These are phyloP conservation scores for Conopomorpha cramerella DNA, from an alignment of 1,140 invertebrate species.

Conservation along the genomic window DNA sequence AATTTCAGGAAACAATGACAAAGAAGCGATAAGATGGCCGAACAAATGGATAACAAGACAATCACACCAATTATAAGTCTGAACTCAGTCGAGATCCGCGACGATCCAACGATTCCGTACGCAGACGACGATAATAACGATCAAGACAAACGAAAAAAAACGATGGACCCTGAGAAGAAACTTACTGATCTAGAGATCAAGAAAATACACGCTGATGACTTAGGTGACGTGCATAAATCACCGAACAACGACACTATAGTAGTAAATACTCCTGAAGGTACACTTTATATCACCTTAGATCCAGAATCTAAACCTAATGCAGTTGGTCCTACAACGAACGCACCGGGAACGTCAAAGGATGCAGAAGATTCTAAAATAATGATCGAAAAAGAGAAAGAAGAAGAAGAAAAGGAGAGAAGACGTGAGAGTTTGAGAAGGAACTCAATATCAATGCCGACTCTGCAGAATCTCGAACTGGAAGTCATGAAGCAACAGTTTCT, in stretches of 20 bases:
- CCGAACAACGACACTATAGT: conserved; percentile 46
- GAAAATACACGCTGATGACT: conserved; percentile 25
- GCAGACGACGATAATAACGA: too few relatives aligned
- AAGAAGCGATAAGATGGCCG: too few relatives aligned
- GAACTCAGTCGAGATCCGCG: too few relatives aligned
- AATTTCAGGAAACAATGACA: too few relatives aligned
- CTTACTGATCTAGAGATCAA: too few relatives aligned
- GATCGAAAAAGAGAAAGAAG: conserved; percentile 23
- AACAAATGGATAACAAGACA: too few relatives aligned
- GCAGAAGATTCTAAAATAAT: conserved; percentile 25
- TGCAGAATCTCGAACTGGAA: conserved; percentile 42
- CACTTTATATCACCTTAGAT: conserved; percentile 43
- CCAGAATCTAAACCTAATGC: conserved; percentile 34
- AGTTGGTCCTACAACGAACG: conserved; percentile 10
- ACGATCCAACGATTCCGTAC: too few relatives aligned
- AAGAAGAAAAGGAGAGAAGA: conserved; percentile 15
- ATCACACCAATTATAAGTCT: too few relatives aligned
- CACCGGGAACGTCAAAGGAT: conserved; percentile 27
- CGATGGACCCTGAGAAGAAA: too few relatives aligned
- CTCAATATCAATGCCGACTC: conserved; percentile 51
- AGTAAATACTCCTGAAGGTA: conserved; percentile 48
- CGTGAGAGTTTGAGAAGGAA: conserved; percentile 36
- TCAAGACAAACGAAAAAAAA: too few relatives aligned
- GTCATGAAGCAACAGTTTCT: conserved; percentile 34
- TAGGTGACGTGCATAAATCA: conserved; percentile 25